These are phyloP conservation scores for Pantherophis guttatus DNA, from an alignment of 2,113 vertebrate species.

Conservation along the genomic window DNA sequence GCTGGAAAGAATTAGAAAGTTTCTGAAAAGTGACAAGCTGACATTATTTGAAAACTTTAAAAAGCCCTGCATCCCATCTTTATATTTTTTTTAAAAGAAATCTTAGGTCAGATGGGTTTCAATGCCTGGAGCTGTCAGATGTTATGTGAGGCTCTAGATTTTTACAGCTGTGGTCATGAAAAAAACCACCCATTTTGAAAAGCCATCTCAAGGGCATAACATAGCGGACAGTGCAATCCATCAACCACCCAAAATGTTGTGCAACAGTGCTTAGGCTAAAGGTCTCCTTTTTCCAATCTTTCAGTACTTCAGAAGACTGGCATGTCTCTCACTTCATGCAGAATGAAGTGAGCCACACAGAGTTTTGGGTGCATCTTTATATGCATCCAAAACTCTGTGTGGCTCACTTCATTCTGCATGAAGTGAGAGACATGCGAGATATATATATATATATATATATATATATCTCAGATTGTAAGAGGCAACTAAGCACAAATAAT, in stretches of 20 bases:
- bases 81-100: neutral
- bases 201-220: neutral
- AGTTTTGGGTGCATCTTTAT: neutral
- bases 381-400: no score
- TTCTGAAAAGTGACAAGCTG: slow-evolving; percentile 54
- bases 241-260: neutral
- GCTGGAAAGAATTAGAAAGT: slow-evolving; percentile 75
- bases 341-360: neutral
- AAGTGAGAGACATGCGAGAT: no score
- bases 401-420: no score
- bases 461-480: neutral
- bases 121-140: slow-evolving; percentile 38
- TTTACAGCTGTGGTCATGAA: slow-evolving; percentile 2
- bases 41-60: slow-evolving; percentile 36
- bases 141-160: slow-evolving; percentile 7
- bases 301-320: neutral
- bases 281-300: neutral
- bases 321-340: neutral
- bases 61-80: slow-evolving; percentile 31
- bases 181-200: neutral
- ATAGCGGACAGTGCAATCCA: neutral
- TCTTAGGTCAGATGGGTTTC: slow-evolving; percentile 38
- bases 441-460: no score
- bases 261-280: neutral
- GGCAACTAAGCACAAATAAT: neutral